Conservation (phyloP, 2,797 vertebrate species). For the Huso huso region DNA sequence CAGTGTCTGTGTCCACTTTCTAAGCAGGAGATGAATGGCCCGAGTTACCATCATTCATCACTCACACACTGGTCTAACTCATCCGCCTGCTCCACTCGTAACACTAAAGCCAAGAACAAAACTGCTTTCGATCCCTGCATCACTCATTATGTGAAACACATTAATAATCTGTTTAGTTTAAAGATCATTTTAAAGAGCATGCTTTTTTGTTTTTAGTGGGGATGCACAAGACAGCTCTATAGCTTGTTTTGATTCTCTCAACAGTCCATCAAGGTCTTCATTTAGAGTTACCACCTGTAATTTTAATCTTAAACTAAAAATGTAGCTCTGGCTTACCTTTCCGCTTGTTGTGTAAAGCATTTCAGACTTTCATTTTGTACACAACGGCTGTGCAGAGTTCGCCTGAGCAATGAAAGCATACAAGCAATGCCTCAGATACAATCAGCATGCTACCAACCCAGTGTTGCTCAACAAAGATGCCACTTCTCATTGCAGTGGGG, state of each 20-base stretch:
- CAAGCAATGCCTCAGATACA: too few species aligned
- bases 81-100: constrained; percentile 52
- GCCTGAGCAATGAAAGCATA: too few species aligned
- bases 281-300: background rate
- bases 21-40: constrained; percentile 93
- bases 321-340: too few species aligned
- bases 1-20: constrained; percentile 77
- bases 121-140: background rate
- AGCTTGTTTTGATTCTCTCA: background rate
- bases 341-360: too few species aligned
- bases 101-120: constrained; percentile 9
- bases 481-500: constrained; percentile 14
- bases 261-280: background rate
- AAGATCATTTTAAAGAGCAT: background rate
- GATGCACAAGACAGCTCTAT: background rate
- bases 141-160: background rate
- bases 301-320: background rate
- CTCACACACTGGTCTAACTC: constrained; percentile 51
- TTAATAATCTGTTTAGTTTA: background rate
- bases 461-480: constrained; percentile 45
- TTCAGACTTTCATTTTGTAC: too few species aligned
- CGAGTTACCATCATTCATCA: constrained; percentile 86
- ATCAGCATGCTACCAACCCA: constrained; percentile 20
- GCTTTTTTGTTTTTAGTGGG: background rate
- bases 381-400: too few species aligned